Evolutionary conservation across 2,113 vertebrate genomes (phyloP).

Genomic region (Perca fluviatilis): DNA sequence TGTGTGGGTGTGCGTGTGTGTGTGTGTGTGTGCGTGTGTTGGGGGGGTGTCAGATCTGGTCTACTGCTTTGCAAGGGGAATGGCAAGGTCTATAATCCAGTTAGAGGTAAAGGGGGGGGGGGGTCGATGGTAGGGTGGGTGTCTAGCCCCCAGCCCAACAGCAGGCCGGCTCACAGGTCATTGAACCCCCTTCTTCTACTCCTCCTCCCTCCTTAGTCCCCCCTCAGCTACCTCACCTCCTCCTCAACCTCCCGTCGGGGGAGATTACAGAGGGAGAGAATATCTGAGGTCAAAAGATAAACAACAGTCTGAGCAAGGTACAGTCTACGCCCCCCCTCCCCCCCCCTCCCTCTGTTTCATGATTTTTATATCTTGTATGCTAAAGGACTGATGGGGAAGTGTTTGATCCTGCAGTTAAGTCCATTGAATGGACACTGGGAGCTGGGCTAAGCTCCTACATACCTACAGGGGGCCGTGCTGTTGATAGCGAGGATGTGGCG

Average conservation of each 20-base stretch:
- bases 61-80: slow-evolving; percentile 47
- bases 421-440: slow-evolving; percentile 31
- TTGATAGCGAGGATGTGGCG: slow-evolving; percentile 49
- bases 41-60: slow-evolving; percentile 16
- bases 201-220: slow-evolving; percentile 13
- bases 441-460: slow-evolving; percentile 41
- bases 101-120: slow-evolving; percentile 45
- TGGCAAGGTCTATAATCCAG: slow-evolving; percentile 66
- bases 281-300: slow-evolving; percentile 72
- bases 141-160: slow-evolving; percentile 72
- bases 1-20: slow-evolving; percentile 6
- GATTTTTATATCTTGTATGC: slow-evolving; percentile 37
- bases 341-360: slow-evolving; percentile 7
- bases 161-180: slow-evolving; percentile 76
- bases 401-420: slow-evolving; percentile 61
- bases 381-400: slow-evolving; percentile 14
- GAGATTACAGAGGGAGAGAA: slow-evolving; percentile 57
- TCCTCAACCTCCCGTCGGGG: slow-evolving; percentile 34
- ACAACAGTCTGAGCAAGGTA: slow-evolving; percentile 47
- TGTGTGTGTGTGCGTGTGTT: slow-evolving; percentile 6
- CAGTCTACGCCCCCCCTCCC: slow-evolving; percentile 4
- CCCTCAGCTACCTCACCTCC: slow-evolving; percentile 4
- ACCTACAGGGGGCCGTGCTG: slow-evolving; percentile 65
- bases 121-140: slow-evolving; percentile 24
- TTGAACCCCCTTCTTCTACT: slow-evolving; percentile 54